phyloP scores from a whole-genome alignment of 2,888 invertebrate species.

The Ernsta delagoae region DNA sequence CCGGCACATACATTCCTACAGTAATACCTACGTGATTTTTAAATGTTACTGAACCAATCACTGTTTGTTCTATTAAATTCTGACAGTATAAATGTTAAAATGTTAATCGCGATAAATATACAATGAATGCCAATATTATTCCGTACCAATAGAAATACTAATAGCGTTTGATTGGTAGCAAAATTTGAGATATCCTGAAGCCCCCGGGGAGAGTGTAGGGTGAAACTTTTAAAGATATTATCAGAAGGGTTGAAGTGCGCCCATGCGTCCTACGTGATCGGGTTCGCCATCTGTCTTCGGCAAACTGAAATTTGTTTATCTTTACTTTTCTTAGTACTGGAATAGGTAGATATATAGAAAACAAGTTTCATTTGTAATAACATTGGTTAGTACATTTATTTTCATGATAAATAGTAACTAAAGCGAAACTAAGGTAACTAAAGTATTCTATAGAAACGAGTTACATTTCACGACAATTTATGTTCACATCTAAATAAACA shows the following conservation, averaged over 20 bases:
- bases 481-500: too few relatives aligned
- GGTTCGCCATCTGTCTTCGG: slow-evolving; percentile 77
- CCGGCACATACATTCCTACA: too few relatives aligned
- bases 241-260: slow-evolving; percentile 76
- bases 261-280: slow-evolving; percentile 76
- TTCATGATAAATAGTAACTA: too few relatives aligned
- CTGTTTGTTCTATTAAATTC: too few relatives aligned
- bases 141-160: slow-evolving; percentile 46
- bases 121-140: slow-evolving; percentile 1
- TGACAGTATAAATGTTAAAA: too few relatives aligned
- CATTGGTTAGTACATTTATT: too few relatives aligned
- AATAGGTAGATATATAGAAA: not conserved
- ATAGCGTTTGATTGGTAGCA: slow-evolving; percentile 73
- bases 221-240: slow-evolving; percentile 85
- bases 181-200: slow-evolving; percentile 69
- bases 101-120: not conserved
- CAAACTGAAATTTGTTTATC: slow-evolving; percentile 74
- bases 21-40: too few relatives aligned
- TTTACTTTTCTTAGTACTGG: slow-evolving; percentile 36
- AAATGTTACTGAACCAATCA: too few relatives aligned
- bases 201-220: slow-evolving; percentile 55
- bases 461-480: too few relatives aligned
- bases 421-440: too few relatives aligned
- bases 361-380: too few relatives aligned
- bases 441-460: too few relatives aligned